Base-by-base conservation (phyloP, 2,888 invertebrate genomes). In the Apamea anceps region DNA sequence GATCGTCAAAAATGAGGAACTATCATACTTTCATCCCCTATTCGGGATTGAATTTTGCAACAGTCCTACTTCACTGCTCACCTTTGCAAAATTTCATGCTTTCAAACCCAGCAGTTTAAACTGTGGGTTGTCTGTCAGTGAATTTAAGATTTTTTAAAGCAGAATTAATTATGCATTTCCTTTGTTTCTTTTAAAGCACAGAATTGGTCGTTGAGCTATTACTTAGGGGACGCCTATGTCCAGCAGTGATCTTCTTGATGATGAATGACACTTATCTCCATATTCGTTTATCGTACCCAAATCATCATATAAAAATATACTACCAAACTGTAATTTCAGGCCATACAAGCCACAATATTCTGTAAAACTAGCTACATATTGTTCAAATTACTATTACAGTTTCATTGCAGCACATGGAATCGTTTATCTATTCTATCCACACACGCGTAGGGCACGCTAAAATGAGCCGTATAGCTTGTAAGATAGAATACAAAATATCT, bases 341-440 rank as follows among this genome's bases (percentile, higher is more conserved):
- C 18, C 37, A 8, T 37, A 42, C 85, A 84, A 68, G 84, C 79
- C 79, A 84, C 15, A 25, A 15, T 84, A 32, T 13, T n/a, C 85
- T 63, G 15, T 80, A 79, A 68, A 70, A 15, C n/a, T 65, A 48
- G 21, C 25, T 0, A 0, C 37, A 21, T 65, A 81, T 51, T 57
- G 81, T 81, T 79, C 79, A 81, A 81, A 84, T 79, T 8, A 57
- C 79, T 79, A 57, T 63, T 37, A 63, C 63, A 84, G 57, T 57
- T 79, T 84, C 45, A 79, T 25, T 67, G 1, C 4, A 77, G 42
- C 42, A 78, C 79, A 68, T 84, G 37, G 63, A 84, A 79, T 84
- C 79, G 15, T 84, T 70, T 79, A 48, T n/a, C 79, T 84, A 57
- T 63, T 81, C 57, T 57, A 79, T 68, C 57, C 48, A 70, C 28